Conservation (phyloP, 1,140 invertebrate genomes). For the Heterodera carotae region DNA sequence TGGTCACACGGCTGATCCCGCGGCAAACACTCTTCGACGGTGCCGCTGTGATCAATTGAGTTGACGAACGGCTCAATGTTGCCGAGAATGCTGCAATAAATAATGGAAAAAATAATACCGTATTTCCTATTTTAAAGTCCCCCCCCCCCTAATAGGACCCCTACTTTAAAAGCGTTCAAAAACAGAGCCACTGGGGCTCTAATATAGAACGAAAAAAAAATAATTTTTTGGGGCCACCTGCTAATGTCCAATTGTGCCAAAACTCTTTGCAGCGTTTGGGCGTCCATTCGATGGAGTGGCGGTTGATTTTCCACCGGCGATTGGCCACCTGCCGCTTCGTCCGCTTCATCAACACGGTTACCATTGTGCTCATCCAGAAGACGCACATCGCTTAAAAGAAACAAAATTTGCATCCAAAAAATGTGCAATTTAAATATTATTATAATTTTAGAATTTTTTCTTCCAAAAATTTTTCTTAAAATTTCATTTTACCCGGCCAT, state of each 20-base stretch:
- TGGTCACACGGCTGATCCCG: slow-evolving; percentile 76
- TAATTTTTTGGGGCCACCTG: slow-evolving; percentile 21
- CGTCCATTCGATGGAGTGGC: slow-evolving; percentile 45
- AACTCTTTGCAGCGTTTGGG: slow-evolving; percentile 53
- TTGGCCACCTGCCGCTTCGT: neutral
- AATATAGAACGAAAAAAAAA: no score
- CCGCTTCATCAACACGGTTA: neutral
- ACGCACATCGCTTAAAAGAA: slow-evolving; percentile 33
- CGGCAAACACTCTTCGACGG: slow-evolving; percentile 59
- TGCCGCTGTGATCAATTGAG: slow-evolving; percentile 35
- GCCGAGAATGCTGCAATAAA: slow-evolving; percentile 21
- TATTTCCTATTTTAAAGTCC: no score
- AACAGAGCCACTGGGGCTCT: no score
- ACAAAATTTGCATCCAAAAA: neutral
- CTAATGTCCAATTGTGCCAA: slow-evolving; percentile 61
- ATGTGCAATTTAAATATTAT: slow-evolving; percentile 3
- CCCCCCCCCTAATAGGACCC: no score
- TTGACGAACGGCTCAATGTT: slow-evolving; percentile 52
- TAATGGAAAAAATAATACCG: neutral
- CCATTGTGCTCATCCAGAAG: slow-evolving; percentile 15
- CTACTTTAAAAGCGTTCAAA: no score
- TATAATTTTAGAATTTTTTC: slow-evolving; percentile 1
- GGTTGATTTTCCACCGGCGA: slow-evolving; percentile 1
- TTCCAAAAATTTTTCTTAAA: no score
- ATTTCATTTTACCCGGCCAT: slow-evolving; percentile 45